Conservation (phyloP, 23 tunicate species). For the Halocynthia aurantium region DNA sequence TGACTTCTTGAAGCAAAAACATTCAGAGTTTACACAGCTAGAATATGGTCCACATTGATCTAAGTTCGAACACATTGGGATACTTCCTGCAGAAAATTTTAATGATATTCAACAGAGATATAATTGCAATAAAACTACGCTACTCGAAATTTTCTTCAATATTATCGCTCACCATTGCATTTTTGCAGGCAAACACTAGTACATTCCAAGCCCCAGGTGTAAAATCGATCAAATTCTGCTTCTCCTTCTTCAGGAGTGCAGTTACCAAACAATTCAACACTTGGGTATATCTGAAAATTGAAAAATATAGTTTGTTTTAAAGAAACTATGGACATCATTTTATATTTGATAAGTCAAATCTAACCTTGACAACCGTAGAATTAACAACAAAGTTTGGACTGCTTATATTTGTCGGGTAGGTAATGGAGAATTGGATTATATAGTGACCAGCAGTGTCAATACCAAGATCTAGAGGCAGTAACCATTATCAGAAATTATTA, state of each 20-base stretch:
- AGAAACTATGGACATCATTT: not conserved
- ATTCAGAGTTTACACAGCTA: not conserved
- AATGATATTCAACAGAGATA: too few species aligned
- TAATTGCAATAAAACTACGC: not conserved
- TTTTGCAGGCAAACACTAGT: not conserved
- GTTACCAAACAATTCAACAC: not conserved
- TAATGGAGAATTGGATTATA: not conserved
- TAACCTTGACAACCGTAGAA: not conserved
- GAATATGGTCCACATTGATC: not conserved
- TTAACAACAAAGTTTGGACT: not conserved
- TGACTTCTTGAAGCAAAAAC: too few species aligned
- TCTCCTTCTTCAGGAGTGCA: slow-evolving; percentile 28
- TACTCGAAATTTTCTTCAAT: not conserved
- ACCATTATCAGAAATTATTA: too few species aligned
- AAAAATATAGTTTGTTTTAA: not conserved
- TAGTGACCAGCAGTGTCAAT: not conserved
- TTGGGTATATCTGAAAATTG: slow-evolving; percentile 2
- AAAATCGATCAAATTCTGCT: slow-evolving; percentile 9
- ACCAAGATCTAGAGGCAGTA: not conserved
- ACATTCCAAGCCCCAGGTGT: slow-evolving; percentile 10
- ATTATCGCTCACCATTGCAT: slow-evolving; percentile 4
- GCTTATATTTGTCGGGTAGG: not conserved
- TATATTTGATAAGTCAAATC: not conserved
- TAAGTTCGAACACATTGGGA: too few species aligned
- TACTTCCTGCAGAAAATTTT: too few species aligned